Conservation (phyloP, 2,888 invertebrate species). For the Parasteatoda lunata region DNA sequence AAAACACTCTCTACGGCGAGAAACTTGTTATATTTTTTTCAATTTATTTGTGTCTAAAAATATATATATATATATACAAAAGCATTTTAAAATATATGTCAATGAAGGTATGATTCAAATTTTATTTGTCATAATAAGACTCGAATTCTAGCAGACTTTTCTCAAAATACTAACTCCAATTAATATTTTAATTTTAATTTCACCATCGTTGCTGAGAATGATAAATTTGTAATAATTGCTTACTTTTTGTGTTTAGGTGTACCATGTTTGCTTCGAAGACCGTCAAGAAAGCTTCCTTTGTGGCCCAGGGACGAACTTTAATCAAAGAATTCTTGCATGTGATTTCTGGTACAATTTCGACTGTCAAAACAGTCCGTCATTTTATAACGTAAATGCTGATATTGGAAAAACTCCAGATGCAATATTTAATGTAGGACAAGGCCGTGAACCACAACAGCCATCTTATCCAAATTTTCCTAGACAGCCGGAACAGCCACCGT, state of each 20-base stretch:
- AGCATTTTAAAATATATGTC: too few species aligned
- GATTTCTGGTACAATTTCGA: conserved; percentile 72
- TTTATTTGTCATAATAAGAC: too few species aligned
- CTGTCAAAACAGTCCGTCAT: conserved; percentile 81
- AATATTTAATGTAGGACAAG: conserved; percentile 37
- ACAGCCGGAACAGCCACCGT: conserved; percentile 38
- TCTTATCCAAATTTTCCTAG: conserved; percentile 38
- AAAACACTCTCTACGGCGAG: too few species aligned
- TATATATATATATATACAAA: too few species aligned
- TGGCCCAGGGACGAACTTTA: conserved; percentile 72
- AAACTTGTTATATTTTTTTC: too few species aligned
- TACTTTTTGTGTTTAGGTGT: conserved; percentile 63
- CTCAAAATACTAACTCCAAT: too few species aligned
- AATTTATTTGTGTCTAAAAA: too few species aligned
- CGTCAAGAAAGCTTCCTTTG: conserved; percentile 74
- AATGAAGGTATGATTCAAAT: too few species aligned
- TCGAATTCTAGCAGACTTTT: too few species aligned
- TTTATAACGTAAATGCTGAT: conserved; percentile 77
- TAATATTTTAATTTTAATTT: too few species aligned
- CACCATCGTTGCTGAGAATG: too few species aligned
- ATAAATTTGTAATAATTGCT: not conserved
- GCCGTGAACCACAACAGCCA: conserved; percentile 37
- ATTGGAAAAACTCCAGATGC: conserved; percentile 56
- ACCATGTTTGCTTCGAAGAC: conserved; percentile 72
- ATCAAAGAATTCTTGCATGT: conserved; percentile 71